phyloP scores from a whole-genome alignment of 2,888 invertebrate species.

The Nemoura dubitans region DNA sequence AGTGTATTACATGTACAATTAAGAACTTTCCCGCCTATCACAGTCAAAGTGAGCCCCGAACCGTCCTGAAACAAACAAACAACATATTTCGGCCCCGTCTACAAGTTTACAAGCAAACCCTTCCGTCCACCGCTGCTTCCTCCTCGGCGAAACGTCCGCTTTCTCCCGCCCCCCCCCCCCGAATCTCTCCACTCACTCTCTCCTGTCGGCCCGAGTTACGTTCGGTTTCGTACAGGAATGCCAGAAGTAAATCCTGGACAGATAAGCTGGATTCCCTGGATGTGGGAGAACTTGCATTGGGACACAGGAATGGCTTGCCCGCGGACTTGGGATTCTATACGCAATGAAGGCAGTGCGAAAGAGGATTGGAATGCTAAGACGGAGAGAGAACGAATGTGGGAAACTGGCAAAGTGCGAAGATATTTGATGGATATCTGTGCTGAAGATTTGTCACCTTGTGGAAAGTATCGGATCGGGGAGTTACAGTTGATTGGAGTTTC shows the following conservation, averaged over 20 bases:
- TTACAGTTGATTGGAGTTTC: background rate
- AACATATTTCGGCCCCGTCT: too few relatives aligned
- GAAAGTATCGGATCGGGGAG: background rate
- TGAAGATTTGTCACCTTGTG: background rate
- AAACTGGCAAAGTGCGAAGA: background rate
- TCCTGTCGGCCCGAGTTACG: background rate
- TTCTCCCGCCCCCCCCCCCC: background rate
- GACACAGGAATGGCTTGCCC: background rate
- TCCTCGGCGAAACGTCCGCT: background rate
- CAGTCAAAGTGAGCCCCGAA: too few relatives aligned
- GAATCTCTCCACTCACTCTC: background rate
- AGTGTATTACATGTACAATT: too few relatives aligned
- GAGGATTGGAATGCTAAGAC: constrained; percentile 24
- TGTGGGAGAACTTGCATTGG: background rate
- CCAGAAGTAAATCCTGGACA: background rate
- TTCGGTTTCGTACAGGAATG: background rate
- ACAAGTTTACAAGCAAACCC: background rate
- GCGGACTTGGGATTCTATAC: background rate
- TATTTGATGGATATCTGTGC: background rate
- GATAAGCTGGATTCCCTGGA: background rate
- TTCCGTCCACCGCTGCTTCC: background rate
- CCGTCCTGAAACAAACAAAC: too few relatives aligned
- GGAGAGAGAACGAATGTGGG: background rate
- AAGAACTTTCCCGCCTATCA: too few relatives aligned
- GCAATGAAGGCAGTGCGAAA: background rate